Conservation (phyloP, 2,113 vertebrate species). For the Zosterops borbonicus region DNA sequence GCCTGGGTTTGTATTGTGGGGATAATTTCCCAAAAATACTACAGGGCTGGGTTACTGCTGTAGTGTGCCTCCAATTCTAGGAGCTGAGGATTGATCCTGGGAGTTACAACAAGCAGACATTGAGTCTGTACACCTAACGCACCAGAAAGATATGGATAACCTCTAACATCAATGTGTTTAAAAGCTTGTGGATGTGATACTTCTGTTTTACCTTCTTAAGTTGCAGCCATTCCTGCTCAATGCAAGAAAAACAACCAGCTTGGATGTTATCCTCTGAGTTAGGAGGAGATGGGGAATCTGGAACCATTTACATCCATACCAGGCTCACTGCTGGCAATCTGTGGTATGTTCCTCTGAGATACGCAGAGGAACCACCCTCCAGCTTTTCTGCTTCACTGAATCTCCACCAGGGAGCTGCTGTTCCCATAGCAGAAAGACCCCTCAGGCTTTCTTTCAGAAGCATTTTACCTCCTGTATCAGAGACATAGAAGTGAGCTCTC, state of each 20-base stretch:
- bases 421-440: neutral
- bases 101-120: neutral
- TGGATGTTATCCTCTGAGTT: neutral
- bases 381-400: neutral
- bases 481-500: accelerated
- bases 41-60: neutral
- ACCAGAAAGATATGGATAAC: neutral
- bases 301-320: neutral
- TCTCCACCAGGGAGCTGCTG: neutral
- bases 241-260: neutral
- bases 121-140: neutral
- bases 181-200: neutral
- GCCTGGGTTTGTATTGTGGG: neutral
- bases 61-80: neutral
- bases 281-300: neutral
- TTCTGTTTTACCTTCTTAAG: neutral
- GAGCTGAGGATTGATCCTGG: neutral
- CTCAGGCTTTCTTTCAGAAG: neutral
- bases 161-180: neutral
- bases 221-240: neutral
- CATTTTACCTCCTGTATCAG: neutral
- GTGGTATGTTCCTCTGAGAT: neutral
- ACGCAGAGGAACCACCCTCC: neutral
- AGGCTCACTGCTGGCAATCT: neutral
- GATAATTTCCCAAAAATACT: neutral